Evolutionary conservation across 2,888 invertebrate genomes (phyloP), one percentile per base, ranked within the genome.

Genomic region (Watsonalla binaria): DNA sequence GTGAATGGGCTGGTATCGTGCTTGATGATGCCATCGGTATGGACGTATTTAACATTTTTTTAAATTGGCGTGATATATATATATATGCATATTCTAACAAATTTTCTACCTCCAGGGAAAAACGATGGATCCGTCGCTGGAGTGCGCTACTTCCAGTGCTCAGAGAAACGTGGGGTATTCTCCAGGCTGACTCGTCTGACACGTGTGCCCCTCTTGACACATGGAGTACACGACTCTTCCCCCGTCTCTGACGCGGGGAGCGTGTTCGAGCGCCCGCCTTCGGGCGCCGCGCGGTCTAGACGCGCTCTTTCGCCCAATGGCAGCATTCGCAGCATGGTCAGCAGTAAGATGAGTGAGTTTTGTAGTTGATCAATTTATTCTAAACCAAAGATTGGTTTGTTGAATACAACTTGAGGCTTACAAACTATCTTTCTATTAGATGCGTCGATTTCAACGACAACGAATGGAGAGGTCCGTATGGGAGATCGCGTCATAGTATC

Each of bases 1-100:
- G 99, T 57, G 97, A 99, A 64, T 99, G 99, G 99, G 99, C 98
- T 51, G 99, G 99, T 51, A 95, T 99, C 57, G 99, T 98, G 58
- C 93, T 99, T 65, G 99, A 99, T 84, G 97, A 98, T 68, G 94
- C 98, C 46, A 95, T 97, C 73, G 99, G 99, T 96, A 92, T 90
- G 90, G 64, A 49, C 42, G 45, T 34, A n/a, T 14, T 24, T 48
- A 51, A 37, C 35, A 34, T 37, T 46, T 24, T n/a, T 51, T 53
- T 45, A 48, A 45, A 45, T 46, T 13, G 35, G 24, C 52, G 49
- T 47, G 53, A 46, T 51, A 47, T 49, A 51, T 46, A 46, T 51
- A 24, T n/a, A 24, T 24, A 24, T 24, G 24, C 14, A 47, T 46
- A 45, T 54, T 14, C 52, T 51, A 37, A 49, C 9, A 2, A 13